These are phyloP conservation scores for Himalopsyche anomala DNA, from an alignment of 2,888 invertebrate species.

Conservation along the genomic window DNA sequence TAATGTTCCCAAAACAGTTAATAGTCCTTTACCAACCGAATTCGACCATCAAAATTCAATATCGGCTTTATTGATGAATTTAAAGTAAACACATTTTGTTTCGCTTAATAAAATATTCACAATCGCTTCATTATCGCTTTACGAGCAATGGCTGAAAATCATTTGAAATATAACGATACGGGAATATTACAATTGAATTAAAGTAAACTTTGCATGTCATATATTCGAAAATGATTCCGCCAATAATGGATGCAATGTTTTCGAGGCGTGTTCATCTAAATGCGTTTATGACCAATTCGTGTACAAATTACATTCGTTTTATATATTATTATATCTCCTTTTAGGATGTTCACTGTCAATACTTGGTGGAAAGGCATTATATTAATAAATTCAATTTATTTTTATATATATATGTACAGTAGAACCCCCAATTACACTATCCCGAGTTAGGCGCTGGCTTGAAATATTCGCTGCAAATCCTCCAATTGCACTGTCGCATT, in stretches of 20 bases:
- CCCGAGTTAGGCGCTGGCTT: too few relatives aligned
- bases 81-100: conserved; percentile 17
- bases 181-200: not conserved
- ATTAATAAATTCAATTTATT: too few relatives aligned
- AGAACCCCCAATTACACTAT: too few relatives aligned
- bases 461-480: too few relatives aligned
- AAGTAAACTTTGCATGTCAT: not conserved
- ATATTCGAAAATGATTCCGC: conserved; percentile 1
- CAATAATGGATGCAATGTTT: not conserved
- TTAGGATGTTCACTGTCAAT: too few relatives aligned
- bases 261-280: not conserved
- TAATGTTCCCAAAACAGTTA: not conserved
- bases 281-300: not conserved
- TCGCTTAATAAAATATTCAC: conserved; percentile 5
- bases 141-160: not conserved
- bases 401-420: too few relatives aligned
- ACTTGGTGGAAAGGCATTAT: too few relatives aligned
- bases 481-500: too few relatives aligned
- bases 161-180: conserved; percentile 12
- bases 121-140: conserved; percentile 1
- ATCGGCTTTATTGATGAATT: not conserved
- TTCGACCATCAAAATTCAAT: not conserved
- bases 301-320: not conserved
- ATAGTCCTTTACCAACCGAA: not conserved
- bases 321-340: not conserved